A percentile compares a stretch with the other conserved stretches of the same genome.
Conservation (phyloP, 2,888 invertebrate genomes). For the Pollenia amentaria region DNA sequence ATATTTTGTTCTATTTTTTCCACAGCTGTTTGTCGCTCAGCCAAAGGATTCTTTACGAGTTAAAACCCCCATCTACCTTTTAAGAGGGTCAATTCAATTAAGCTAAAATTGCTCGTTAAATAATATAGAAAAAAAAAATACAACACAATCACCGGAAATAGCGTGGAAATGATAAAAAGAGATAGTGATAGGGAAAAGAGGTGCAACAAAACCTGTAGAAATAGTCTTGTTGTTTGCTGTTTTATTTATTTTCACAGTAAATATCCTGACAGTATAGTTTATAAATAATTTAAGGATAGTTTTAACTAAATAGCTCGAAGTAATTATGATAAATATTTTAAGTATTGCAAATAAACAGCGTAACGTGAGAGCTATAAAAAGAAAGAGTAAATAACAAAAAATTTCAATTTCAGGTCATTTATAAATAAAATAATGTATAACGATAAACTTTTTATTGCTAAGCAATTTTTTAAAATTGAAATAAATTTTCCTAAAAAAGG, state of each 20-base stretch:
- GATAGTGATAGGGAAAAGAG: neutral
- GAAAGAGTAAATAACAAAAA: neutral
- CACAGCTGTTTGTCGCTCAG: constrained; percentile 14
- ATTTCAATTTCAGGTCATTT: neutral
- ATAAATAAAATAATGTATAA: neutral
- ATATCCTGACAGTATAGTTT: constrained; percentile 33
- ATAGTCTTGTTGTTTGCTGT: neutral
- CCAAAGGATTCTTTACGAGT: constrained; percentile 41
- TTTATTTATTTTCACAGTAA: constrained; percentile 7
- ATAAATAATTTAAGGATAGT: constrained; percentile 68
- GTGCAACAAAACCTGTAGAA: neutral
- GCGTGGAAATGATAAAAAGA: neutral
- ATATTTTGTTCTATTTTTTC: constrained; percentile 25
- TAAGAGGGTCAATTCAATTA: constrained; percentile 71
- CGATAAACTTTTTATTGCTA: neutral
- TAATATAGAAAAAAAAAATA: constrained; percentile 31
- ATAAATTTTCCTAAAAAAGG: neutral
- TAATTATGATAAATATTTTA: constrained; percentile 65
- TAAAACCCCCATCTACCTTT: constrained; percentile 1
- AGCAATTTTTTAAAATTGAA: neutral
- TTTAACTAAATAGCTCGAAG: constrained; percentile 62
- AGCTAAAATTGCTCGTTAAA: constrained; percentile 61
- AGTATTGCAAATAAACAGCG: constrained; percentile 49
- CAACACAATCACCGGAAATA: constrained; percentile 36
- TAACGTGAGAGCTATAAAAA: neutral